Percentiles rank a stretch among this genome's conserved stretches.
Evolutionary conservation across 2,888 invertebrate species (phyloP).

Genomic region (Ormyrus labotus): DNA sequence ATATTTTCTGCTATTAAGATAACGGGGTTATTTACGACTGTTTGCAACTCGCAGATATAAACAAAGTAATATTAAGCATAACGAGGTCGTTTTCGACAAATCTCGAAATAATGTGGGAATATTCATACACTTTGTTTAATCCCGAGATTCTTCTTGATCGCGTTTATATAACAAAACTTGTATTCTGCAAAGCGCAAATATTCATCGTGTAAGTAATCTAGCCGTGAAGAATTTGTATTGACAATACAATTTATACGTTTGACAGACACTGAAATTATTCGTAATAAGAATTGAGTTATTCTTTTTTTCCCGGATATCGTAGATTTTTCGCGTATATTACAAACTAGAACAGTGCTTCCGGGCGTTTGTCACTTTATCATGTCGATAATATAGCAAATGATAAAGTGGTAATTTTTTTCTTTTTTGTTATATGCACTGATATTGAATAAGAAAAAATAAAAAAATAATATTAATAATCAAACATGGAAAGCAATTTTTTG

Average conservation of each 20-base stretch:
- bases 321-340: constrained; percentile 50
- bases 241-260: constrained; percentile 64
- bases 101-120: constrained; percentile 45
- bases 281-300: constrained; percentile 38
- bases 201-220: constrained; percentile 59
- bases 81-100: constrained; percentile 54
- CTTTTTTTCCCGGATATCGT: constrained; percentile 34
- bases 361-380: constrained; percentile 27
- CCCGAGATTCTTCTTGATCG: constrained; percentile 43
- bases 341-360: constrained; percentile 51
- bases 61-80: constrained; percentile 25
- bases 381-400: constrained; percentile 29
- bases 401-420: constrained; percentile 33
- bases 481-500: constrained; percentile 48
- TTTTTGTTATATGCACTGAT: constrained; percentile 44
- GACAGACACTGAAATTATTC: constrained; percentile 57
- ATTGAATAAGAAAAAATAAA: constrained; percentile 42
- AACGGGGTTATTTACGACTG: constrained; percentile 68
- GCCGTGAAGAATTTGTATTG: constrained; percentile 59
- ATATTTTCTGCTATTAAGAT: constrained; percentile 65
- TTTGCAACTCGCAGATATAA: constrained; percentile 57
- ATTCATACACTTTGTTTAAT: constrained; percentile 44
- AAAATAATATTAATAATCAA: constrained; percentile 50
- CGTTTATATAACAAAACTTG: constrained; percentile 41
- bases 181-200: constrained; percentile 61